These are phyloP conservation scores for Malacosoma neustria DNA, from an alignment of 2,888 invertebrate genomes.

Conservation along the genomic window DNA sequence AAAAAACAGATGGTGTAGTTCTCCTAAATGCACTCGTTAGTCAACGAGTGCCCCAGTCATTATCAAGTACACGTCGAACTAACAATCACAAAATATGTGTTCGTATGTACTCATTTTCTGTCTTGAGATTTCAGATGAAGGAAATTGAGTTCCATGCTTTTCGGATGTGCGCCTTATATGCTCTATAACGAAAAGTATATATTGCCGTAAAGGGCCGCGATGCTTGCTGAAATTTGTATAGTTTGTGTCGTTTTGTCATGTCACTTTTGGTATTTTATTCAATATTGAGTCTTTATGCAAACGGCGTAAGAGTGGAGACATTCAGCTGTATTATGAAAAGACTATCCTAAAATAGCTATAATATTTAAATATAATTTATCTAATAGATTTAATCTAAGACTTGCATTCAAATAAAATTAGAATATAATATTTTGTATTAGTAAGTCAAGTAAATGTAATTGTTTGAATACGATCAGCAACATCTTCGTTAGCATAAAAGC, in stretches of 20 bases:
- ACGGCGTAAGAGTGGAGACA: neutral
- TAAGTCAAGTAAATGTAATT: too few species aligned
- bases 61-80: constrained; percentile 6
- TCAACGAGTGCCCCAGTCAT: constrained; percentile 1
- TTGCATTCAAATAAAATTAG: too few species aligned
- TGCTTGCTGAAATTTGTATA: constrained; percentile 1
- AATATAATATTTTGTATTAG: too few species aligned
- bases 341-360: too few species aligned
- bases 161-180: constrained; percentile 9
- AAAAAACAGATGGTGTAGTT: neutral
- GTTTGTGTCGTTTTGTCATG: constrained; percentile 3
- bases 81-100: constrained; percentile 1
- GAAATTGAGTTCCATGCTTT: constrained; percentile 9
- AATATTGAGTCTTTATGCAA: neutral
- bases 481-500: too few species aligned
- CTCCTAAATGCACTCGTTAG: neutral
- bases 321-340: neutral
- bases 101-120: constrained; percentile 11
- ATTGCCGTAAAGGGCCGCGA: constrained; percentile 4
- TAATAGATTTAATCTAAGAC: too few species aligned
- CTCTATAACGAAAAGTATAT: constrained; percentile 8
- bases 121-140: constrained; percentile 15
- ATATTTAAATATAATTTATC: too few species aligned
- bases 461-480: too few species aligned
- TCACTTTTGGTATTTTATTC: neutral